Evolutionary conservation across 2,888 invertebrate genomes (phyloP), one percentile per base, ranked within the genome.

Genomic region (Deladenus siricidicola): DNA sequence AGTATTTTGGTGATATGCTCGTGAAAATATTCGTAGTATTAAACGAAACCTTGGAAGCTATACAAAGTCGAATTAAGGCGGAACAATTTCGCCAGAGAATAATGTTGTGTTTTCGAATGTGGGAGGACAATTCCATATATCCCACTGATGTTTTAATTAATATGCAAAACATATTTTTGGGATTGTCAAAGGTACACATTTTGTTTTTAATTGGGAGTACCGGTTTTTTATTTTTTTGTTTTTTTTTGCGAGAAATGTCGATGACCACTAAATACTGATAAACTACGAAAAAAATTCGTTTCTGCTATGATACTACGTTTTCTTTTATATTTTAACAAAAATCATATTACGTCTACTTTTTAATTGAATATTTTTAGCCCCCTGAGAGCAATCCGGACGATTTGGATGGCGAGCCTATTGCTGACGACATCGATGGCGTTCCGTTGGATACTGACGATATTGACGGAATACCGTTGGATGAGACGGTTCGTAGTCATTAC

Each of bases 81-180:
- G 96, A 98, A 81, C 91, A 92, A 39, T 92, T 93, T 81, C 90
- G 92, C 78, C 81, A 82, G 78, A 80, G 93, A 49, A 89, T 94
- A 34, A 86, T 90, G 79, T 85, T 88, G 75, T 88, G 90, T 72
- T 76, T 73, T 54, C 61, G 89, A 76, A 90, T 93, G 1, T 96
- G 98, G 94, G 93, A 94, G 80, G 96, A 98, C 79, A 91, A 91
- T 87, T 87, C 89, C 19, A 86, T 98, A 63, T 98, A 96, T 83
- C 89, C 94, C 0, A 88, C 88, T 60, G 92, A 94, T 69, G 89
- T 89, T 80, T 84, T 99, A 64, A 85, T 88, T 65, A 87, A 86
- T 78, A 82, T 93, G 63, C 90, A 92, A 80, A 89, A 90, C 77
- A 85, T 88, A 14, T 96, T 99, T 81, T 83, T 93, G 2, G 98